Base-by-base conservation (phyloP, 2,113 vertebrate genomes). In the Fulmarus glacialis region DNA sequence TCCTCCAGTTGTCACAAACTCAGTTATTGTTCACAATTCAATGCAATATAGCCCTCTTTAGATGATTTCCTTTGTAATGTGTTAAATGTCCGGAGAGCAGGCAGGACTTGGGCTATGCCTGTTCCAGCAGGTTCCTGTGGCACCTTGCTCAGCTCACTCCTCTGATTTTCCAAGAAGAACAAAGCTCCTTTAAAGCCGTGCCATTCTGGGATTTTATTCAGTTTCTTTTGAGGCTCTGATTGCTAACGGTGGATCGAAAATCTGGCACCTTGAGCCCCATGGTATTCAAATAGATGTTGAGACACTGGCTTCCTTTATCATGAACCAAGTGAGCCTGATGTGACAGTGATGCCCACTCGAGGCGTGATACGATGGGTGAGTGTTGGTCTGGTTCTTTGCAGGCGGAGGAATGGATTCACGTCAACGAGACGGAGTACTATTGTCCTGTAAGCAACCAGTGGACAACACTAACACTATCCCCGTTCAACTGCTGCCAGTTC, bases 401-500 rank as follows among this genome's bases (percentile, higher is more conserved):
- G 96, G 88, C 15, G 3, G 66, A 92, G 24, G 84, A 97, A 56
- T 97, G 94, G 94, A 90, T 97, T 55, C 96, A 96, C 0, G 87
- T 98, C 62, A 94, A 45, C 0, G 92, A 98, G 86, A 97, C 3
- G 0, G 96, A 98, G 62, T 92, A 24, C 72, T 98, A 98, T 12
- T 95, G 94, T 30, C 97, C 97, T 9, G 63, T 13, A 29, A 87
- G 60, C 24, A 95, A 98, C 7, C 98, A 96, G 91, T 98, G 97
- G 97, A 97, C 94, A 47, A 94, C 42, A 2, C 93, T 98, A 18
- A 82, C 1, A 0, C 87, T 86, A 1, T 85, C 92, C 4, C 93
- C 75, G 2, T 86, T 98, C 27, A 93, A 15, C 75, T 92, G 90
- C 78, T 97, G 92, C 77, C 97, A 98, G 88, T 97, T 98, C 90